Evolutionary conservation across 1,140 invertebrate species (phyloP).

Genomic region (Drosophila oshimai): DNA sequence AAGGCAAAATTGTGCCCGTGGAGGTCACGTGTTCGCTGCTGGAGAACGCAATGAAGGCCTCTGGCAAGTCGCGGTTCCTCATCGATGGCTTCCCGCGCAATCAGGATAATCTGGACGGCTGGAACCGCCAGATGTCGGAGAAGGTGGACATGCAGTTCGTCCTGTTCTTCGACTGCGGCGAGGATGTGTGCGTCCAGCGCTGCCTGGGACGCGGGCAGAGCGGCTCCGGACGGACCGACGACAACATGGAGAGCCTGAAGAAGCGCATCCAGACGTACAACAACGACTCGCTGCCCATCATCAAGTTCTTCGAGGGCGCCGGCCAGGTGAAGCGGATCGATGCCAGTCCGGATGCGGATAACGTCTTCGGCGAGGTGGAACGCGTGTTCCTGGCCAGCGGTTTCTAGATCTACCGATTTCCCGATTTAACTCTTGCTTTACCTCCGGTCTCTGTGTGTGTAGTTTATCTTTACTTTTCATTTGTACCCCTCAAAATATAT

Average conservation of each 20-base stretch:
- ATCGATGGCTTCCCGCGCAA: constrained; percentile 99
- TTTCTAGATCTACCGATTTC: constrained; percentile 43
- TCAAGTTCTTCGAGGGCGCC: constrained; percentile 90
- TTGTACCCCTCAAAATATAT: constrained; percentile 45
- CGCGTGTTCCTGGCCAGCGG: constrained; percentile 55
- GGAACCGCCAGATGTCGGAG: constrained; percentile 92
- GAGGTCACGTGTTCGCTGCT: constrained; percentile 98
- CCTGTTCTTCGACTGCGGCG: constrained; percentile 95
- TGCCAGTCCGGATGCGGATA: constrained; percentile 86
- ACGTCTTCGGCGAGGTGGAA: constrained; percentile 86
- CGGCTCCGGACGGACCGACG: constrained; percentile 96
- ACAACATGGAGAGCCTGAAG: constrained; percentile 95
- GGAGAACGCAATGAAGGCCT: constrained; percentile 91
- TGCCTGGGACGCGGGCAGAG: constrained; percentile 93
- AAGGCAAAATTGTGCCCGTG: constrained; percentile 99
- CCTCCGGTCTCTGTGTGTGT: constrained; percentile 21
- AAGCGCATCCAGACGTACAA: constrained; percentile 96
- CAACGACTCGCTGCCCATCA: constrained; percentile 96
- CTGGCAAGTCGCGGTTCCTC: constrained; percentile 91
- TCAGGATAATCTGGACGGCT: constrained; percentile 97
- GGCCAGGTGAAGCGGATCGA: constrained; percentile 92
- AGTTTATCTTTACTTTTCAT: constrained; percentile 4
- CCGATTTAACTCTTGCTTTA: background rate
- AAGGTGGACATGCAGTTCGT: constrained; percentile 95
- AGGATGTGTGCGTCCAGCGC: constrained; percentile 92